Evolutionary conservation across 2,113 vertebrate genomes (phyloP).

Genomic region (Oreocharis arfaki): DNA sequence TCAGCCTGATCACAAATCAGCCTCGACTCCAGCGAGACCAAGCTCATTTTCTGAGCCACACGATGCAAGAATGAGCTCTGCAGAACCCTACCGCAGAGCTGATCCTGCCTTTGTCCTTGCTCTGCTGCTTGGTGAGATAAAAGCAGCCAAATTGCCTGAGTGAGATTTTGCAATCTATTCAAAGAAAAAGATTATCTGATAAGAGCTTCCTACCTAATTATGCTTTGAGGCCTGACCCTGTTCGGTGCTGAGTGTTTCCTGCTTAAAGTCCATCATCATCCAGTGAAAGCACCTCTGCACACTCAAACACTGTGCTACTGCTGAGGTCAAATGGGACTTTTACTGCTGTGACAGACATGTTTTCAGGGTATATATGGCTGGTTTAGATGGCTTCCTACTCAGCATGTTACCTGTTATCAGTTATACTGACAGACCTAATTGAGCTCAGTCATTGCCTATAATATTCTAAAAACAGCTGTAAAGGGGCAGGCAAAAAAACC

Average conservation of each 20-base stretch:
- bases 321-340: background rate
- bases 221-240: background rate
- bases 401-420: background rate
- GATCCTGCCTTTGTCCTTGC: constrained; percentile 44
- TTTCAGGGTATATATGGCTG: background rate
- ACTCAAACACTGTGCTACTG: background rate
- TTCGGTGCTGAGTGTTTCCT: background rate
- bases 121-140: constrained; percentile 18
- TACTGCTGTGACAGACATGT: background rate
- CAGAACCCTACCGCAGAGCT: background rate
- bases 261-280: background rate
- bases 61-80: background rate
- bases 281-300: background rate
- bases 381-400: background rate
- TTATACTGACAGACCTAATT: background rate
- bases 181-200: constrained; percentile 28
- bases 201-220: constrained; percentile 37
- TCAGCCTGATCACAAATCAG: background rate
- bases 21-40: background rate
- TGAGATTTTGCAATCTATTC: background rate
- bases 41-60: constrained; percentile 7
- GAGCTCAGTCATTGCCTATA: background rate
- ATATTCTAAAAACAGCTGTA: background rate
- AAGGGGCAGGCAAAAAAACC: background rate
- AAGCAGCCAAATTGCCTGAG: background rate